Base-by-base conservation (phyloP, 2,113 vertebrate species). In the Hemiscyllium ocellatum region DNA sequence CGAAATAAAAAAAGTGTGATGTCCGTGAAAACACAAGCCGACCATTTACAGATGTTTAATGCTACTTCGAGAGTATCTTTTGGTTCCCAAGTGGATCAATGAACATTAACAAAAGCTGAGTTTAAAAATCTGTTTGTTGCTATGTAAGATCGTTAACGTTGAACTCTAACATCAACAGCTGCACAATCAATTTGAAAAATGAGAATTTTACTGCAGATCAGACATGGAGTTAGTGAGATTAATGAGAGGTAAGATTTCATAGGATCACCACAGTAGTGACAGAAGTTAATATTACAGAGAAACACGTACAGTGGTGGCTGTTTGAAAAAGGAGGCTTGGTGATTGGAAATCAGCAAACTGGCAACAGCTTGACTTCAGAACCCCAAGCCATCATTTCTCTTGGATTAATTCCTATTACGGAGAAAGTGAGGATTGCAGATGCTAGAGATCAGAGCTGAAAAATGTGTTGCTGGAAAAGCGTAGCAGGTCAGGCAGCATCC, bases 101-200 rank as follows among this genome's bases (percentile, higher is more conserved):
- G 50, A 89, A 89, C 50, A 61, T 89, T 89, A 87, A 87, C 85
- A 89, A 89, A 89, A 56, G 26, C 24, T 52, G 26, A 56, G 50
- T 29, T 89, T 12, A 89, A 56, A 89, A 89, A 89, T 89, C 26
- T 89, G 86, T 87, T 52, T 89, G 86, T 56, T 89, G 50, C 50
- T 89, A 24, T 22, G 1, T 10, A 56, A 89, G 47, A 26, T 56
- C 86, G 56, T 89, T 89, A 56, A 52, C 26, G 86, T 12, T 89
- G 85, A 87, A 87, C 78, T 83, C 78, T 37, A 83, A 42, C 85
- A 50, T 89, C 86, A 89, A 56, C 86, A 89, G 50, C 50, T 89
- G 86, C 86, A 61, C 50, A 87, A 26, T 89, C 50, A 89, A 52
- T 33, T 26, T 89, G 50, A 89, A 89, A 61, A 89, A 89, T 56